Conservation (phyloP, 2,888 invertebrate genomes). For the Eupithecia subumbrata region DNA sequence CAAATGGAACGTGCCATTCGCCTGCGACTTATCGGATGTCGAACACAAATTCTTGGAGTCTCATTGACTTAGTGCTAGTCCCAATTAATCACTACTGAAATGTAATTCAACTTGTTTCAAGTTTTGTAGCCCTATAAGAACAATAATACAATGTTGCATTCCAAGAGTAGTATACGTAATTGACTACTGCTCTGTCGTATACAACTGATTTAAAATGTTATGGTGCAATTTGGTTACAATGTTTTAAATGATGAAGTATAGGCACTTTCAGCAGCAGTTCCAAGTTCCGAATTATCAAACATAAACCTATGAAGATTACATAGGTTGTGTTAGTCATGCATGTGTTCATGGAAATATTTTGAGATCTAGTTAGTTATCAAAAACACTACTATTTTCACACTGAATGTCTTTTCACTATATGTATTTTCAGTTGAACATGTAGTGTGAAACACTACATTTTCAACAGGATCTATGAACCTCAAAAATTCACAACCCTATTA, state of each 20-base stretch:
- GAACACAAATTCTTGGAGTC: constrained; percentile 36
- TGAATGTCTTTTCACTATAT: neutral
- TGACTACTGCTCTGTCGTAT: constrained; percentile 1
- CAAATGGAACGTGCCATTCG: constrained; percentile 33
- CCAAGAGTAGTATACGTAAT: neutral
- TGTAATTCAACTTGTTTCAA: neutral
- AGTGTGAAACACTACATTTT: too few relatives aligned
- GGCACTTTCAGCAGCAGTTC: neutral
- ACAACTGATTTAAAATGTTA: constrained; percentile 20
- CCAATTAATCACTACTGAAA: constrained; percentile 18
- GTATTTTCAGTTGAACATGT: too few relatives aligned
- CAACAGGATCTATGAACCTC: too few relatives aligned
- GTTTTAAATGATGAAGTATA: neutral
- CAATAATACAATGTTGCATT: neutral
- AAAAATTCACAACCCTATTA: neutral
- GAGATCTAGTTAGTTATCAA: neutral
- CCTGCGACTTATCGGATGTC: constrained; percentile 36
- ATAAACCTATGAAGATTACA: neutral
- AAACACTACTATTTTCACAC: constrained; percentile 13
- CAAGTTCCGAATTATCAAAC: neutral
- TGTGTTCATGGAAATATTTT: neutral
- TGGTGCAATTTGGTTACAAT: constrained; percentile 8
- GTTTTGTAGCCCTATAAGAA: neutral
- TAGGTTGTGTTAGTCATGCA: neutral
- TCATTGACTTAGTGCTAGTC: constrained; percentile 29